Conservation (phyloP, 1,140 invertebrate genomes). For the Dinoponera quadriceps region DNA sequence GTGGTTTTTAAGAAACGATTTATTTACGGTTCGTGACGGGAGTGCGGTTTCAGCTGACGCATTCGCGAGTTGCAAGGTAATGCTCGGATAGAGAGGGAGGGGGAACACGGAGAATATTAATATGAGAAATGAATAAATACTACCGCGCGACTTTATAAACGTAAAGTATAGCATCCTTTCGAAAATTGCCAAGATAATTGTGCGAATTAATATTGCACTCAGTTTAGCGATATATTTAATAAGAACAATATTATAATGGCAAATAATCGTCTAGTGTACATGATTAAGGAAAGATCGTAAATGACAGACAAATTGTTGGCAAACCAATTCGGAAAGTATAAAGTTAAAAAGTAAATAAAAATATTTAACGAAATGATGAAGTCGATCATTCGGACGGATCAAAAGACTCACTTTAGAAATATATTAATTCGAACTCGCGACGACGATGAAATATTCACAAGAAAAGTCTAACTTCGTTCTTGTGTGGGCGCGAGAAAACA, state of each 20-base stretch:
- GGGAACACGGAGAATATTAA: background rate
- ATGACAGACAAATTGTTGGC: too few relatives aligned
- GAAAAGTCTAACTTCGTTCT: background rate
- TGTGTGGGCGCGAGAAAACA: conserved; percentile 13
- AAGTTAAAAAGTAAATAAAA: too few relatives aligned
- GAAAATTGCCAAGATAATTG: background rate
- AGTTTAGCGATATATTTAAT: too few relatives aligned
- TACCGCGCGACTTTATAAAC: background rate
- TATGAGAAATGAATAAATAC: conserved; percentile 11
- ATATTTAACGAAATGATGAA: too few relatives aligned
- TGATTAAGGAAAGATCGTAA: too few relatives aligned
- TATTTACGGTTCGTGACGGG: conserved; percentile 43
- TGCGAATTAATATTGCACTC: too few relatives aligned
- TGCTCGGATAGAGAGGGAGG: background rate
- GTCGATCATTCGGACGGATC: too few relatives aligned
- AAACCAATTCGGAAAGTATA: too few relatives aligned
- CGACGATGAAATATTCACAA: conserved; percentile 13
- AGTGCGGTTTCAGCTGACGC: conserved; percentile 40
- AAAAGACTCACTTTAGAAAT: too few relatives aligned
- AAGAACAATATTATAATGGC: too few relatives aligned
- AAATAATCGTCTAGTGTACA: too few relatives aligned
- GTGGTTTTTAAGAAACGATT: conserved; percentile 31
- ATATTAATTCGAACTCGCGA: background rate
- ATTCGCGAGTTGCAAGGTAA: conserved; percentile 43
- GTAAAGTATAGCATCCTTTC: background rate